These are phyloP conservation scores for Raillietiella orientalis DNA, from an alignment of 2,888 invertebrate genomes.

Conservation along the genomic window DNA sequence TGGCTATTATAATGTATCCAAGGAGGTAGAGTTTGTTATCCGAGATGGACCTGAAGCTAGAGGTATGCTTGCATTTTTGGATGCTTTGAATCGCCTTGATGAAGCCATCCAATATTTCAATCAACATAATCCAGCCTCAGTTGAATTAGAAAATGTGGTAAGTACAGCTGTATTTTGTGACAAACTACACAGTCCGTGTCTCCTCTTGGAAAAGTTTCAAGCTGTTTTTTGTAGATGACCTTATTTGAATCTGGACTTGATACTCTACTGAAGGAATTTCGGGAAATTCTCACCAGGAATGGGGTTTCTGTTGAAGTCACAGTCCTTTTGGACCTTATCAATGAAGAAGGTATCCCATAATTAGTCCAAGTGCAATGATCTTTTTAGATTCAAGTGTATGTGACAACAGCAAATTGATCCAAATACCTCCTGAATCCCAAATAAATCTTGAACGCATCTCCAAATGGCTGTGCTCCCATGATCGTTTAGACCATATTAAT, in stretches of 20 bases:
- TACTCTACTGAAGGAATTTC: conserved; percentile 56
- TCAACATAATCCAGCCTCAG: conserved; percentile 66
- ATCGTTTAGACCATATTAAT: no score
- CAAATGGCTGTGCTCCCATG: no score
- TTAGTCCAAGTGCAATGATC: no score
- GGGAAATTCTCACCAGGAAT: conserved; percentile 47
- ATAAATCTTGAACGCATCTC: no score
- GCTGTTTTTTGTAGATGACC: conserved; percentile 10
- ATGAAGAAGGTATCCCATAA: conserved; percentile 38
- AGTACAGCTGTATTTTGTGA: no score
- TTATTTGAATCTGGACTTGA: conserved; percentile 15
- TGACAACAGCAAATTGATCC: no score
- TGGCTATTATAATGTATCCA: conserved; percentile 55
- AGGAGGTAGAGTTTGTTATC: conserved; percentile 15
- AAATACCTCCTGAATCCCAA: no score
- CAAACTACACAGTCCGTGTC: background rate
- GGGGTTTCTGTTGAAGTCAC: conserved; percentile 57
- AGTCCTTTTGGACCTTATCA: conserved; percentile 53
- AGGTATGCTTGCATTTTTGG: conserved; percentile 20
- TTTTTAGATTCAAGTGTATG: no score
- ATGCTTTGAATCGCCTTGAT: conserved; percentile 49
- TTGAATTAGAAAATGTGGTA: conserved; percentile 73
- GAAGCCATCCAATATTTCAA: conserved; percentile 70
- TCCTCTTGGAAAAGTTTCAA: conserved; percentile 1
- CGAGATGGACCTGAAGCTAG: conserved; percentile 42